These are phyloP conservation scores for Cephalopterus ornatus DNA, from an alignment of 2,113 vertebrate genomes.

Conservation along the genomic window DNA sequence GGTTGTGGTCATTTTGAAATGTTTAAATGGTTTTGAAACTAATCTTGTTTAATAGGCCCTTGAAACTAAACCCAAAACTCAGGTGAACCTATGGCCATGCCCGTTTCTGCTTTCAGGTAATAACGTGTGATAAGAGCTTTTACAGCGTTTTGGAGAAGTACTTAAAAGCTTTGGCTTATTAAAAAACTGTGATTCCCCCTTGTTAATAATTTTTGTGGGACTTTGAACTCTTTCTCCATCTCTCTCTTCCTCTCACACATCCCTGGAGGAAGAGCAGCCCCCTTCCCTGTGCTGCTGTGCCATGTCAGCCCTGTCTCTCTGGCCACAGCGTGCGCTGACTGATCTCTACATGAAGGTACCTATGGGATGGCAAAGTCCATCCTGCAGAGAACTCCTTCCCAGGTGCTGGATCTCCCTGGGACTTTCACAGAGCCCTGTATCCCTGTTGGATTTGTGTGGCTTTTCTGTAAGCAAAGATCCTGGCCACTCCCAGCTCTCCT, in stretches of 20 bases:
- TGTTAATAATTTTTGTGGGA: not conserved
- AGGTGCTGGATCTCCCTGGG: not conserved
- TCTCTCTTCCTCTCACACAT: not conserved
- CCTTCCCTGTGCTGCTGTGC: not conserved
- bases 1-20: conserved; percentile 56
- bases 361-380: not conserved
- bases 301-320: not conserved
- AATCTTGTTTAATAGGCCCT: conserved; percentile 56
- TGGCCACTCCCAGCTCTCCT: not conserved
- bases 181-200: not conserved
- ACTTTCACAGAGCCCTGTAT: not conserved
- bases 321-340: not conserved
- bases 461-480: not conserved
- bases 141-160: not conserved
- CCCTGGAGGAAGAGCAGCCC: not conserved
- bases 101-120: conserved; percentile 17
- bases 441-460: not conserved
- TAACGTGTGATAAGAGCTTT: not conserved
- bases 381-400: not conserved
- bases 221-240: not conserved
- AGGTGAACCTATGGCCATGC: not conserved
- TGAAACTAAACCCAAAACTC: conserved; percentile 65
- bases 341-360: not conserved
- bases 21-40: conserved; percentile 38
- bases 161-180: conserved; percentile 14